Conservation (phyloP, 2,113 vertebrate genomes). For the Stigmatopora nigra region DNA sequence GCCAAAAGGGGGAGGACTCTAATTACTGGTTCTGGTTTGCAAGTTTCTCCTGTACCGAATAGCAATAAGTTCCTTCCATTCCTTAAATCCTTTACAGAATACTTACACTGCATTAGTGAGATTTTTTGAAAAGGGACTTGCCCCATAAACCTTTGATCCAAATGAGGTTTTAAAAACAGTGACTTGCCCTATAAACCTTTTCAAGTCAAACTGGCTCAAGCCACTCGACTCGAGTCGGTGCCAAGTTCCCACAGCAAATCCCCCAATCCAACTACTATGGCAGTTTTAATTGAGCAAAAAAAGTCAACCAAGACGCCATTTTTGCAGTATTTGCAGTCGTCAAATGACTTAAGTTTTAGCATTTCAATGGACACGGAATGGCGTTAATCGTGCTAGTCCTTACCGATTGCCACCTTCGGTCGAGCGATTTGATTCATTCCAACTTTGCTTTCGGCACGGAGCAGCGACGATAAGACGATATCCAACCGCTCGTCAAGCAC, state of each 20-base stretch:
- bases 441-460: slow-evolving; percentile 72
- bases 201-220: too few relatives aligned
- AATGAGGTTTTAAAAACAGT: too few relatives aligned
- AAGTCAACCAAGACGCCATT: neutral
- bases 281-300: neutral
- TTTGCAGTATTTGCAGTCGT: neutral
- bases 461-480: slow-evolving; percentile 69
- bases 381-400: slow-evolving; percentile 29
- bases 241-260: neutral
- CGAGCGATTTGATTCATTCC: slow-evolving; percentile 52
- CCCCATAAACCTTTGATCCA: too few relatives aligned
- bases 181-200: too few relatives aligned
- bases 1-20: neutral
- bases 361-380: neutral
- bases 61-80: neutral
- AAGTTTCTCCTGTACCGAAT: neutral
- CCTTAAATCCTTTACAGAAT: neutral
- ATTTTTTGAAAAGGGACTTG: too few relatives aligned
- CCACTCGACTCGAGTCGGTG: neutral
- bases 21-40: neutral
- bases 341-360: neutral
- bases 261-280: neutral
- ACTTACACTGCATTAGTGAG: too few relatives aligned
- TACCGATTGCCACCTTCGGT: slow-evolving; percentile 73
- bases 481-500: slow-evolving; percentile 68